These are phyloP conservation scores for Sebastes diaconus DNA, from an alignment of 2,797 vertebrate genomes.

Conservation along the genomic window DNA sequence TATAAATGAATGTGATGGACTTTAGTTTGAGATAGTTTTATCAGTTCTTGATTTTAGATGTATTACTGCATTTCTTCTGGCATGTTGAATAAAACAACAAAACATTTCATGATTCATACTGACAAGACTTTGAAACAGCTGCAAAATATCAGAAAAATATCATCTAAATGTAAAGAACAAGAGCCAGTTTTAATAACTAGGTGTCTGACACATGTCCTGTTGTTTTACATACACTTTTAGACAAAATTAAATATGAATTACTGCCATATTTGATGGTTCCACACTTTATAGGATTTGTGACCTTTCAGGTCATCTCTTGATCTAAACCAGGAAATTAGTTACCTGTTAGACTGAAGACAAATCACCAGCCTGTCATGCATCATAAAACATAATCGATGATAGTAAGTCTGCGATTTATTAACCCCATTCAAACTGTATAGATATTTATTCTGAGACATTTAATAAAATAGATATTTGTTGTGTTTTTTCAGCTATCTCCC, in stretches of 20 bases:
- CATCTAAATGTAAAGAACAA: not conserved
- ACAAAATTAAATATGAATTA: not conserved
- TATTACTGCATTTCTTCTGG: not conserved
- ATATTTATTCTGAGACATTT: not conserved
- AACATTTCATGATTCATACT: not conserved
- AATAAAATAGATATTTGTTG: not conserved
- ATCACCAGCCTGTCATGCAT: not conserved
- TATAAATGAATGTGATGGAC: not conserved
- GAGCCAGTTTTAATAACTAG: not conserved
- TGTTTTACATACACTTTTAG: not conserved
- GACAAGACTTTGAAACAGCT: not conserved
- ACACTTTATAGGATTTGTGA: not conserved
- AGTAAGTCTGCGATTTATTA: not conserved
- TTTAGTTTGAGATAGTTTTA: not conserved
- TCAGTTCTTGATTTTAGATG: not conserved
- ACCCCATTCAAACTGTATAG: not conserved
- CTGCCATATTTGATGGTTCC: not conserved
- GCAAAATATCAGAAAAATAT: not conserved
- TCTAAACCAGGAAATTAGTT: not conserved
- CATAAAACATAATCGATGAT: not conserved
- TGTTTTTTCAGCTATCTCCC: not conserved
- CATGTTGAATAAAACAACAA: not conserved
- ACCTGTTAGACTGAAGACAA: not conserved
- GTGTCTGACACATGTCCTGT: not conserved
- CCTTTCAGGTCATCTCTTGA: not conserved